Base-by-base conservation (phyloP, 2,888 invertebrate species). In the Graphium colonna region DNA sequence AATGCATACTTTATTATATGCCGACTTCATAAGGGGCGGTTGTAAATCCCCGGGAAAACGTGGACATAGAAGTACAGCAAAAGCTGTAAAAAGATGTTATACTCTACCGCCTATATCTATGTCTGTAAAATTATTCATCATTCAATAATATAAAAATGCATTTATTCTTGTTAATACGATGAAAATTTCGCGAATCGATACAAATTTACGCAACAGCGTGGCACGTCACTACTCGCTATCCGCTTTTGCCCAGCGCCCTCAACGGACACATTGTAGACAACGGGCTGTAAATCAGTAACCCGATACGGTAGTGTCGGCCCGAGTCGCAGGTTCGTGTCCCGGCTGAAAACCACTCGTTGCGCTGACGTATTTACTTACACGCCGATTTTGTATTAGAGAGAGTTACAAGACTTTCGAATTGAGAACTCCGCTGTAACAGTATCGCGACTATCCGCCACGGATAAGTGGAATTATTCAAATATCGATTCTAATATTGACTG, bases 281-380 rank as follows among this genome's bases (percentile, higher is more conserved):
- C 48, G 43, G 55, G 62, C 62, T 60, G 57, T 73, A 73, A 73
- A 70, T 73, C 71, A 67, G 73, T 65, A 73, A 71, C 65, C 58
- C 61, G 73, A 73, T 71, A 71, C 69, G 68, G 71, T 71, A 73
- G 72, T 73, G 69, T 73, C 65, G 58, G 56, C 36, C 38, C 56
- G 52, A 55, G 61, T 53, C 53, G 51, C 56, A 50, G 62, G 60
- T 62, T 62, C 64, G 65, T 68, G 65, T 71, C 67, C 58, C 55
- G 61, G 51, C 61, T 55, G 60, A 62, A 61, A 59, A 54, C 58
- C 56, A 38, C 60, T 58, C 17, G 53, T 33, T 54, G 57, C 49
- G 55, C 53, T 55, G 65, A 62, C 64, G 67, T 71, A 68, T 66
- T 65, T 64, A 66, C 69, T 64, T 68, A 66, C 65, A 69, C 64